Percentiles rank a stretch among this genome's conserved stretches.
phyloP scores from a whole-genome alignment of 2,888 invertebrate genomes.

The Cynaeus angustus region DNA sequence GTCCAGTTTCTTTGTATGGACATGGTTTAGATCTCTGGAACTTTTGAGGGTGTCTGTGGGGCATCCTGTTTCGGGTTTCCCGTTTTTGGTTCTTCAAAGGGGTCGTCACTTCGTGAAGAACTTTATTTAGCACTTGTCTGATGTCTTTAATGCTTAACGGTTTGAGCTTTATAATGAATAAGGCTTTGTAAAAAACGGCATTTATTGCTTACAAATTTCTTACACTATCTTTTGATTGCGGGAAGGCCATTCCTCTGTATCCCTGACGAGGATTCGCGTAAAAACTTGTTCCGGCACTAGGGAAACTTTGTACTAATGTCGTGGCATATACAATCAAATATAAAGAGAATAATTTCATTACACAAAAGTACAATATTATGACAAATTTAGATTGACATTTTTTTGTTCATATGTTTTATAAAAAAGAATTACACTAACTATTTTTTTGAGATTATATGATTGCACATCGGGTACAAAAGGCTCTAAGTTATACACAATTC shows the following conservation, averaged over 20 bases:
- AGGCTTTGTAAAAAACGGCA: constrained; percentile 46
- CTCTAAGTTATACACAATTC: constrained; percentile 19
- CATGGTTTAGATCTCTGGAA: neutral
- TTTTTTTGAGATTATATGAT: constrained; percentile 44
- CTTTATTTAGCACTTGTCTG: constrained; percentile 7
- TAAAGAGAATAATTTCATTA: constrained; percentile 52
- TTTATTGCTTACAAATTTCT: constrained; percentile 56
- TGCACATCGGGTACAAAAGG: constrained; percentile 39
- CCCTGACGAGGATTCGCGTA: constrained; percentile 37
- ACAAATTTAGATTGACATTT: constrained; percentile 50
- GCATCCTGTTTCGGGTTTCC: neutral
- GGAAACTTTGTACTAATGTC: constrained; percentile 52
- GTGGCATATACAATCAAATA: constrained; percentile 51
- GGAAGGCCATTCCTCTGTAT: constrained; percentile 48
- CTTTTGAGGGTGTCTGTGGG: neutral
- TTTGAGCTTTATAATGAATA: constrained; percentile 43
- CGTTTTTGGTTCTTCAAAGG: constrained; percentile 20
- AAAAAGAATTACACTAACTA: constrained; percentile 50
- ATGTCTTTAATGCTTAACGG: constrained; percentile 6
- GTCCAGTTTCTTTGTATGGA: constrained; percentile 4
- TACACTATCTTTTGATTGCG: constrained; percentile 53
- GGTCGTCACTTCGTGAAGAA: constrained; percentile 14
- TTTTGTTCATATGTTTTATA: constrained; percentile 47
- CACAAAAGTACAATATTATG: constrained; percentile 49
- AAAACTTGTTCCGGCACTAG: constrained; percentile 49